Base-by-base conservation (phyloP, 64 coral and sea anemone species). In the Actinia tenebrosa region DNA sequence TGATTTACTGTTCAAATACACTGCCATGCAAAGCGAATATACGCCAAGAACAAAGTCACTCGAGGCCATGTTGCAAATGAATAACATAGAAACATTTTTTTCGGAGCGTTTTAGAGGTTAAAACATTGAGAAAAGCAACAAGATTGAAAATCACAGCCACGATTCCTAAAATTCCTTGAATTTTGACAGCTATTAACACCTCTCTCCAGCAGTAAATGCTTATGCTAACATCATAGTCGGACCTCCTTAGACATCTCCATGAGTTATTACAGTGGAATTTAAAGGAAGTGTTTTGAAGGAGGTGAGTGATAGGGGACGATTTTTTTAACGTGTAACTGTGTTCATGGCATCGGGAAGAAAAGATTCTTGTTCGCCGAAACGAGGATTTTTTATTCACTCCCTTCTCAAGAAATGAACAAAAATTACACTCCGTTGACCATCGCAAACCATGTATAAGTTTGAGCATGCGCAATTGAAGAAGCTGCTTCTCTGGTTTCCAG, bases 401-500 rank as follows among this genome's bases (percentile, higher is more conserved):
- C 5, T 69, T 69, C 22, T 25, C 22, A 6, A 22, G 64, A 69
- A 79, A 79, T 16, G 77, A 79, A 20, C 77, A 79, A 10, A 44
- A 42, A 45, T 42, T 15, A 45, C 77, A 79, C 11, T 44, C 19
- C 44, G 37, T 42, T 79, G 77, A 79, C 77, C 77, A 79, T 13
- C 6, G 23, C 5, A 79, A 79, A 79, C 77, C 77, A 45, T 7
- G 16, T 42, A 79, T 44, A 3, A 14, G 10, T 17, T 79, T 42
- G 26, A 79, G 77, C 77, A 17, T 47, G 77, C 42, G 27, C 26
- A 79, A 37, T 47, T 45, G 77, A 16, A 79, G 77, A 5, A 79
- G 19, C 11, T 43, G 45, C 11, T 79, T 79, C 19, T 79, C 77
- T 79, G 77, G 77, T 45, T 79, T 79, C 77, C 77, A 79, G 30